Conservation (phyloP, 2,113 vertebrate species). For the Heterotilapia buettikoferi region DNA sequence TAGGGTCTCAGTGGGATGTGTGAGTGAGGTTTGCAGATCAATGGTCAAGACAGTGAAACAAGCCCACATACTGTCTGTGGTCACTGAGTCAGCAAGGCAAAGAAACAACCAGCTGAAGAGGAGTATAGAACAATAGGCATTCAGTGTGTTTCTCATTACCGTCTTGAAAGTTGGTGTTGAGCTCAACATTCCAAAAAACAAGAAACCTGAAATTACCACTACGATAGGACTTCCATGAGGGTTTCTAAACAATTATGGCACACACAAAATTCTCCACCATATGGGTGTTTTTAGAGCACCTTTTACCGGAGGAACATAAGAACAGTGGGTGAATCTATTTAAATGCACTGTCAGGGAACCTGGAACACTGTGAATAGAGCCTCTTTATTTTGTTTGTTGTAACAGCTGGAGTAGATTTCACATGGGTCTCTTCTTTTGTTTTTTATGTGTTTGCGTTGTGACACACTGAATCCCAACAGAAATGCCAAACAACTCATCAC, state of each 20-base stretch:
- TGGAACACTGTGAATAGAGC: neutral
- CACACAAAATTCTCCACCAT: neutral
- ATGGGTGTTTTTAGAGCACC: neutral
- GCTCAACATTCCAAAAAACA: neutral
- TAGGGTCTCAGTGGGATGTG: conserved; percentile 5
- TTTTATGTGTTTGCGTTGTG: conserved; percentile 37
- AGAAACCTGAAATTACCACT: neutral
- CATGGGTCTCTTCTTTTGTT: conserved; percentile 5
- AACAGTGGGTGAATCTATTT: neutral
- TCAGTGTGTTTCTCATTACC: neutral
- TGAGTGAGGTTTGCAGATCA: neutral
- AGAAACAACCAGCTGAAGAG: conserved; percentile 3
- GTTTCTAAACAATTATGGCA: neutral
- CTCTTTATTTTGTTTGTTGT: conserved; percentile 35
- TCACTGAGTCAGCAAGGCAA: neutral
- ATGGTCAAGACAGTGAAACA: conserved; percentile 14
- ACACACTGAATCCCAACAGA: conserved; percentile 25
- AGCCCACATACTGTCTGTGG: conserved; percentile 4
- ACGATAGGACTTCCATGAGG: neutral
- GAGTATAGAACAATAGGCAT: neutral
- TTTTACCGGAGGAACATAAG: neutral
- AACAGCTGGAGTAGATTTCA: conserved; percentile 41
- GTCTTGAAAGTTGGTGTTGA: neutral
- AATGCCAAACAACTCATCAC: neutral
- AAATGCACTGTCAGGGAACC: neutral